These are phyloP conservation scores for Chirona hameri DNA, from an alignment of 2,888 invertebrate genomes.

Conservation along the genomic window DNA sequence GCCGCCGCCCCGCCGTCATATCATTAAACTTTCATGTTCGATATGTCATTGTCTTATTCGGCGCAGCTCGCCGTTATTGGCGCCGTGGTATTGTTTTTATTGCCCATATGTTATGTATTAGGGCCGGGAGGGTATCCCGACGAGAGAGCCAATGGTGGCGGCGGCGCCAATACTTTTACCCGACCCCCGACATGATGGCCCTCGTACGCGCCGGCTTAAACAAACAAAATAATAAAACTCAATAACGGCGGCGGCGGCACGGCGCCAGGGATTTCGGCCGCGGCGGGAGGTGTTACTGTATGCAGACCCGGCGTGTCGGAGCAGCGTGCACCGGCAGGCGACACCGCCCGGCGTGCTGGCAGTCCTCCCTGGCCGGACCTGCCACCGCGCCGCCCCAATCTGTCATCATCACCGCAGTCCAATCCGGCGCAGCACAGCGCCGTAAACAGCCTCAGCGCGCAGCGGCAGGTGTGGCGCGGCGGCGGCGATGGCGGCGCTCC, in stretches of 20 bases:
- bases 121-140: not conserved
- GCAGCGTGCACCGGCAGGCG: not conserved
- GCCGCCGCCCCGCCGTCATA: not conserved
- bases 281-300: not conserved
- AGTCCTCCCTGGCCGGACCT: no score
- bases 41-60: constrained; percentile 24
- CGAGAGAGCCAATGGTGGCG: not conserved
- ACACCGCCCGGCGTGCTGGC: not conserved
- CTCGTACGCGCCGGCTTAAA: constrained; percentile 26
- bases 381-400: not conserved
- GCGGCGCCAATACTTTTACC: not conserved
- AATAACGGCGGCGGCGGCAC: not conserved
- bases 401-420: not conserved
- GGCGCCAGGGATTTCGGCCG: not conserved
- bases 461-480: not conserved
- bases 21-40: constrained; percentile 27
- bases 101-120: constrained; percentile 28
- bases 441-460: not conserved
- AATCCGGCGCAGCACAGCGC: not conserved
- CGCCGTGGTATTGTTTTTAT: constrained; percentile 24
- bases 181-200: not conserved
- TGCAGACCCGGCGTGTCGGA: not conserved
- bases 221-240: constrained; percentile 29
- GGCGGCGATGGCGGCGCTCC: not conserved
- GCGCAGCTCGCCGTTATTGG: not conserved